Base-by-base conservation (phyloP, 2,113 vertebrate genomes). In the Thamnophis sirtalis region DNA sequence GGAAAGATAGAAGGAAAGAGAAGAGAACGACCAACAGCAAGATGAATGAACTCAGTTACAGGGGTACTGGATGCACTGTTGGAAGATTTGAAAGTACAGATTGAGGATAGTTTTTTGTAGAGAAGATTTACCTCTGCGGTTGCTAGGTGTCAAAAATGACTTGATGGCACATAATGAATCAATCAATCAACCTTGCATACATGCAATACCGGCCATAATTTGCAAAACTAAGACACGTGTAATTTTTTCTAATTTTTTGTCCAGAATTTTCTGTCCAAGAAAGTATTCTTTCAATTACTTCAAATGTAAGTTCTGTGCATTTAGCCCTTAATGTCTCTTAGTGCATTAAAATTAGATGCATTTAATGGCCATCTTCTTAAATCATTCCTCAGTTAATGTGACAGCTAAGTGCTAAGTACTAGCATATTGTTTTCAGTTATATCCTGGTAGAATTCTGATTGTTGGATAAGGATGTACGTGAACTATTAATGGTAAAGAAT, bases 291-390 rank as follows among this genome's bases (percentile, higher is more conserved):
- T 88, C 15, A 58, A 56, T n/a, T 88, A 33, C 91, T 26, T 22
- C 1, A 89, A 6, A 51, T 24, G 4, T 17, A 93, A 10, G 24
- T 92, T 51, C 8, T 91, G 88, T 93, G 38, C 6, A 87, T 68
- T 90, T 94, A 7, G 87, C 6, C 91, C 15, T 58, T 87, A 15
- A 54, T 51, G 92, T 92, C 9, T 91, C 80, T 4, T 11, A 24
- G 9, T 51, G 21, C 33, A 54, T 84, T 95, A 63, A 56, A 88
- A 84, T 88, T 80, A 84, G 91, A 92, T 50, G 90, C 48, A 85
- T 7, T 28, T 93, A 38, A 84, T 33, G 33, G 84, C 3, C 38
- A 11, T 38, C 43, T 91, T 91, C 53, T 92, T 93, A 93, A 94
- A 94, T 94, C 80, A 2, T 1, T 28, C 2, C 0, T 38, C 0